Evolutionary conservation across 2,797 vertebrate genomes (phyloP), one percentile per base, ranked within the genome.

Genomic region (Trichosurus vulpecula): DNA sequence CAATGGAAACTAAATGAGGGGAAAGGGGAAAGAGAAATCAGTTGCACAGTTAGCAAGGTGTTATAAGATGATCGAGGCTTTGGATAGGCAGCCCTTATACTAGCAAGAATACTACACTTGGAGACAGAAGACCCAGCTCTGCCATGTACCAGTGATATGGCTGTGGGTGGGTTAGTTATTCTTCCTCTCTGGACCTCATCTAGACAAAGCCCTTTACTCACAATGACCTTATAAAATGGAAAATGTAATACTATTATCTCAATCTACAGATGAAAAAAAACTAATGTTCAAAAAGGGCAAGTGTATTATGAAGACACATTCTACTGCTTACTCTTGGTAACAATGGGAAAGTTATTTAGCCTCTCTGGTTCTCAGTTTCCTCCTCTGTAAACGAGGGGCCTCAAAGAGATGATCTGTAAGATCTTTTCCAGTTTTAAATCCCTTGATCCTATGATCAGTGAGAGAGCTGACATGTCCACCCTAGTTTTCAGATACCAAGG

Each of bases 1-100:
- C 16, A 54, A 53, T 61, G 41, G 94, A 96, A 90, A 90, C 12
- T 61, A 96, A 96, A 96, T 57, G 91, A 94, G 29, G 47, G 22
- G 47, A 29, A 52, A 90, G 51, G 89, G 9, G 19, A 22, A 30
- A 35, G 11, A 53, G 90, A 16, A 55, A 90, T 52, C 30, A 31
- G 90, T 35, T 16, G 4, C 19, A 47, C 22, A 87, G 41, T 47
- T 81, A 47, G 41, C 41, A 87, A 51, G 41, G 87, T 51, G 41
- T 51, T 27, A 87, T 13, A 51, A 87, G 22, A 27, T 27, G 13
- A 87, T 12, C 0, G 25, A 87, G 41, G 41, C 66, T 47, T 8
- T 81, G 19, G 66, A 81, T 19, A 41, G n/a, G n/a, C 41, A 87
- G 22, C 41, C 41, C 51, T 13, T 87, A 41, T 87, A 41, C 27